These are phyloP conservation scores for Coptodon bakossiorum DNA, from an alignment of 2,113 vertebrate genomes.

Conservation along the genomic window DNA sequence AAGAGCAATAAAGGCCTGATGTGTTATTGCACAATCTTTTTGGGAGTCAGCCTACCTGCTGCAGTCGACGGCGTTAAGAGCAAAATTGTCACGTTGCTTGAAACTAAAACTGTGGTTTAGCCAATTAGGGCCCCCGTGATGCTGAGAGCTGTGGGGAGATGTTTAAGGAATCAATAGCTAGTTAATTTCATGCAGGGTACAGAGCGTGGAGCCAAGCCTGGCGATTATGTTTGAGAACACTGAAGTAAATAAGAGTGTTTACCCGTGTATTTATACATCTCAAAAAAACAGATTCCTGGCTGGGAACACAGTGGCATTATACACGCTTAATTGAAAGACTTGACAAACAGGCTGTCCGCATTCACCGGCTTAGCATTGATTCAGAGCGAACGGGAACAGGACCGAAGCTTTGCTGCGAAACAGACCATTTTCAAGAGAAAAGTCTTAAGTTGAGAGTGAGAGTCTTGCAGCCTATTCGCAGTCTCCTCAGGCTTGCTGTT, in stretches of 20 bases:
- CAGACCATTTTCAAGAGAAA: background rate
- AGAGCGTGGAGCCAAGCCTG: constrained; percentile 38
- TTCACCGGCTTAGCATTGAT: constrained; percentile 48
- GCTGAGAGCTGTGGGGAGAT: constrained; percentile 21
- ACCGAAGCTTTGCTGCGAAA: constrained; percentile 16
- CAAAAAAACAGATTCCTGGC: constrained; percentile 33
- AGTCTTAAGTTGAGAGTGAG: constrained; percentile 4
- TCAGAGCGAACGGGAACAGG: background rate
- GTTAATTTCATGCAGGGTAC: constrained; percentile 60
- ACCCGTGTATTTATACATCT: constrained; percentile 52
- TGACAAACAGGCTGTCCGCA: constrained; percentile 52
- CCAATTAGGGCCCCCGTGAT: constrained; percentile 21
- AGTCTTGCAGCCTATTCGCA: constrained; percentile 30
- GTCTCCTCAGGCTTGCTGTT: constrained; percentile 42
- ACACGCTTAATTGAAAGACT: constrained; percentile 55
- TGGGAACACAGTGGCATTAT: constrained; percentile 24
- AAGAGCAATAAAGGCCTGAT: background rate
- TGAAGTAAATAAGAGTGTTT: constrained; percentile 58
- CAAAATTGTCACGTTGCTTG: background rate
- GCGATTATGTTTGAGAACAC: constrained; percentile 54
- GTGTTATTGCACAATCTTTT: background rate
- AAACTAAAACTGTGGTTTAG: constrained; percentile 17
- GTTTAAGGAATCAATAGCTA: constrained; percentile 49
- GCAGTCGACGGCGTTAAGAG: background rate
- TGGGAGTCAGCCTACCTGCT: background rate